Percentiles rank a stretch among this genome's conserved stretches.
Conservation (phyloP, 2,888 invertebrate genomes). For the Phortica magna region DNA sequence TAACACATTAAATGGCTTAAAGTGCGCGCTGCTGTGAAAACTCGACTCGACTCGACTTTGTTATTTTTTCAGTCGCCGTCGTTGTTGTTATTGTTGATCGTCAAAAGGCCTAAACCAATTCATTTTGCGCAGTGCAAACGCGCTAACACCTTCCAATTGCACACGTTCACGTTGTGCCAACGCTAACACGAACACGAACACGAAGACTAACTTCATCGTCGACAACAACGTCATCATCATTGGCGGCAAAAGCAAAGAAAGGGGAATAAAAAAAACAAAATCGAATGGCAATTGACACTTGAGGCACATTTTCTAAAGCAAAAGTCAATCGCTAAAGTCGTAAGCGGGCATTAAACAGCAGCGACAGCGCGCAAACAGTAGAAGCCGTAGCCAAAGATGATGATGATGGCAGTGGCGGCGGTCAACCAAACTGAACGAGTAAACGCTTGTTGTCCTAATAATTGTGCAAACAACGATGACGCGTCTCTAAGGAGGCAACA, state of each 20-base stretch:
- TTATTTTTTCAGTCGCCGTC: not conserved
- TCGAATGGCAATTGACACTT: conserved; percentile 23
- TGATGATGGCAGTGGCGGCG: conserved; percentile 1
- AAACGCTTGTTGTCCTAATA: conserved; percentile 74
- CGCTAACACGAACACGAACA: not conserved
- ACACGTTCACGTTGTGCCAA: not conserved
- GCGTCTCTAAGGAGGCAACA: conserved; percentile 57
- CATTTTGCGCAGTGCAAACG: not conserved
- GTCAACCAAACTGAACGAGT: not conserved
- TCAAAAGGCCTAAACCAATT: conserved; percentile 20
- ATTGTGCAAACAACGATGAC: conserved; percentile 76
- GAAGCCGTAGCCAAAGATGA: not conserved
- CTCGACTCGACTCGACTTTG: not conserved
- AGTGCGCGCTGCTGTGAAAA: not conserved
- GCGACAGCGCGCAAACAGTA: not conserved
- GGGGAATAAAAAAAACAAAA: not conserved
- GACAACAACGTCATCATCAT: not conserved
- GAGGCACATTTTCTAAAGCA: conserved; percentile 6
- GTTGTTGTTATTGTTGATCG: not conserved
- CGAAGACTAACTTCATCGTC: not conserved
- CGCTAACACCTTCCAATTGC: conserved; percentile 25
- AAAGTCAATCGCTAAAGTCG: not conserved
- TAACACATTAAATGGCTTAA: conserved; percentile 13
- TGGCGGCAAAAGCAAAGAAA: not conserved
- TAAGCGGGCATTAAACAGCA: not conserved